Percentiles rank a stretch among this genome's conserved stretches.
These are phyloP conservation scores for Halictus quadricinctus DNA, from an alignment of 2,888 invertebrate genomes.

Conservation along the genomic window DNA sequence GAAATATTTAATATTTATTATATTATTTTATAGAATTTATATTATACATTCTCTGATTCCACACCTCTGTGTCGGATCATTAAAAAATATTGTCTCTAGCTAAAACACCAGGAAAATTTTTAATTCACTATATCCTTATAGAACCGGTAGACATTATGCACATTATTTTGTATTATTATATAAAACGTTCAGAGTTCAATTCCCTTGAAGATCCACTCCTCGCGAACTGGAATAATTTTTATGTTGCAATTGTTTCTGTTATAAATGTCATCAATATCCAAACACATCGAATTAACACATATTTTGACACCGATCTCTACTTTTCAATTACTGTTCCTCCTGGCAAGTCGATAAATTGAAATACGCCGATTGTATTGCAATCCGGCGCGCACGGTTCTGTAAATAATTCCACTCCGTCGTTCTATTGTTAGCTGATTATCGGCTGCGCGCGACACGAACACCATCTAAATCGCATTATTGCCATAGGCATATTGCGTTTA, in stretches of 20 bases:
- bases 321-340: neutral
- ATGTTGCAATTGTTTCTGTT: neutral
- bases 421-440: neutral
- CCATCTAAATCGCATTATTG: conserved; percentile 3
- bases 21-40: too few species aligned
- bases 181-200: neutral
- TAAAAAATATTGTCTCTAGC: too few species aligned
- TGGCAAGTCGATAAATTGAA: neutral
- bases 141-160: too few species aligned
- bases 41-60: too few species aligned
- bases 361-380: neutral
- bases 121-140: too few species aligned
- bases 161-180: too few species aligned
- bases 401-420: neutral
- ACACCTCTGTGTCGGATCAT: too few species aligned
- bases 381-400: neutral
- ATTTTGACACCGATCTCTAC: neutral
- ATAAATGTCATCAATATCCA: neutral
- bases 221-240: neutral
- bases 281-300: neutral
- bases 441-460: too few species aligned
- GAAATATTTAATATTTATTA: too few species aligned
- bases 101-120: too few species aligned
- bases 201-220: neutral
- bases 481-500: conserved; percentile 12